phyloP scores from a whole-genome alignment of 2,888 invertebrate genomes.

The Ommatoiulus sabulosus region DNA sequence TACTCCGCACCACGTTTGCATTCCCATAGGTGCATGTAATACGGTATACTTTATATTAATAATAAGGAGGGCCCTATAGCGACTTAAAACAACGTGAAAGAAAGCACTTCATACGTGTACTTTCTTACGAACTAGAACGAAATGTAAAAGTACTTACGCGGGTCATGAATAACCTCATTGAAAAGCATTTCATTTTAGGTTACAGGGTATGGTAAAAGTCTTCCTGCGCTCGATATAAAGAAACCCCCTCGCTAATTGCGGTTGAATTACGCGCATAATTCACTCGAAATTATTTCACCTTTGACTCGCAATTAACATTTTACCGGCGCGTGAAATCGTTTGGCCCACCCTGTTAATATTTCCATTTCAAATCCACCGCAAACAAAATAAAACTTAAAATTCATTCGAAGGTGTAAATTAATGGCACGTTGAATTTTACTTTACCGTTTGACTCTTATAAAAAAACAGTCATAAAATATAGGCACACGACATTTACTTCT shows the following conservation, averaged over 20 bases:
- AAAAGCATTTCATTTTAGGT: not conserved
- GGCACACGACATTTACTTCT: no score
- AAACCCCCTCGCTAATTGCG: no score
- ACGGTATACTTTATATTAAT: not conserved
- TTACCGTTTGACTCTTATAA: no score
- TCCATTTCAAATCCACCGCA: not conserved
- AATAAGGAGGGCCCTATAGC: not conserved
- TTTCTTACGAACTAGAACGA: not conserved
- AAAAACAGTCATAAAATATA: no score
- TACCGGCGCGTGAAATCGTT: no score
- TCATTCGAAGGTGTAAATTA: not conserved
- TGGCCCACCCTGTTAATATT: not conserved
- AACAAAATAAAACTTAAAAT: not conserved
- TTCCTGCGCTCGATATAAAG: no score
- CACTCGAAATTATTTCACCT: no score
- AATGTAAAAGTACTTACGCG: no score
- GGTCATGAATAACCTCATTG: not conserved
- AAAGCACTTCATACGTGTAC: not conserved
- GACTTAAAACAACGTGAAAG: slow-evolving; percentile 22
- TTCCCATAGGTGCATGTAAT: slow-evolving; percentile 5
- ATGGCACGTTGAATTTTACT: not conserved
- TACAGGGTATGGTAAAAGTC: not conserved
- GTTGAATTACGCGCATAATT: no score
- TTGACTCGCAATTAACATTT: no score
- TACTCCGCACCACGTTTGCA: not conserved